phyloP scores from a whole-genome alignment of 2,113 vertebrate genomes.

The Enhydra lutris region DNA sequence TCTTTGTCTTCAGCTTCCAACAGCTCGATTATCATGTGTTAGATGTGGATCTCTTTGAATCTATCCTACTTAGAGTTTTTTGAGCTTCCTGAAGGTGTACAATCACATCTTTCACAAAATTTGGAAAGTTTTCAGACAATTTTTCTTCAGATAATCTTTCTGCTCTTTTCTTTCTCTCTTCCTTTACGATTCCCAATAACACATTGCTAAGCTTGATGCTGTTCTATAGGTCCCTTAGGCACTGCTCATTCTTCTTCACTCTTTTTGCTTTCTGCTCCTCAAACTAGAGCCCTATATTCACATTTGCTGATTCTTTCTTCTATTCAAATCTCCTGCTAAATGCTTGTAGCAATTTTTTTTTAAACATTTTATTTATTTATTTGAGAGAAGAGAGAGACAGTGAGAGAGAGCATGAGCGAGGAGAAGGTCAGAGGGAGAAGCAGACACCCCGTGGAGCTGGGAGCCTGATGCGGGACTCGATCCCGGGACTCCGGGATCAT shows the following conservation, averaged over 20 bases:
- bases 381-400: too few species aligned
- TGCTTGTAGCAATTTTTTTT: background rate
- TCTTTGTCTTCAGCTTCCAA: background rate
- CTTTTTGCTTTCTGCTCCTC: background rate
- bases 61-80: background rate
- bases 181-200: background rate
- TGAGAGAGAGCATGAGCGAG: too few species aligned
- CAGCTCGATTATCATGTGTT: background rate
- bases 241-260: background rate
- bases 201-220: background rate
- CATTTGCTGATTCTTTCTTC: background rate
- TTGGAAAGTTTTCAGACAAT: background rate
- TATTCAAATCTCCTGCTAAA: background rate
- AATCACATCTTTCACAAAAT: background rate
- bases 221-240: background rate
- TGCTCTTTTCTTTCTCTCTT: background rate
- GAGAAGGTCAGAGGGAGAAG: too few species aligned
- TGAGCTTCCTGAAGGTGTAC: background rate
- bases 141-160: background rate
- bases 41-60: background rate
- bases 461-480: too few species aligned
- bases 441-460: too few species aligned
- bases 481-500: too few species aligned
- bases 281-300: background rate
- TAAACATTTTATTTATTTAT: too few species aligned